Conservation (phyloP, 53 echinoderm and acorn worm genomes). For the Actinopyga echinites region DNA sequence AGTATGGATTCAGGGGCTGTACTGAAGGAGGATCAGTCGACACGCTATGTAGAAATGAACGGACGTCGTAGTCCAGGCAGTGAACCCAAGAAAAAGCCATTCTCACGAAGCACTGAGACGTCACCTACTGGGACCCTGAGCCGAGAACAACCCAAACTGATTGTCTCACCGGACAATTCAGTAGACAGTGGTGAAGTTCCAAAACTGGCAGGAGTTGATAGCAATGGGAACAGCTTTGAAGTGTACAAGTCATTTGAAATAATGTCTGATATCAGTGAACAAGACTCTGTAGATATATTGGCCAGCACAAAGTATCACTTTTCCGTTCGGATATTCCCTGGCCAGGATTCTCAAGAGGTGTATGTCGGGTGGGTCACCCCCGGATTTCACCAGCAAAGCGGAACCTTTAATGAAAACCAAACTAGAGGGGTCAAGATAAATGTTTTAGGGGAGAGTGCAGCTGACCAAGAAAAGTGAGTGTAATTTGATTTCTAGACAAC, state of each 20-base stretch:
- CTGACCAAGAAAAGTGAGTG: conserved; percentile 92
- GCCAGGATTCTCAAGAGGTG: conserved; percentile 86
- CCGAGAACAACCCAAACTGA: conserved; percentile 64
- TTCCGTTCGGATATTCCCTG: conserved; percentile 83
- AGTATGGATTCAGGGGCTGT: conserved; percentile 83
- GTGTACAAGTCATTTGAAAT: conserved; percentile 86
- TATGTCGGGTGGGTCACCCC: conserved; percentile 96
- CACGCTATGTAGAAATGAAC: conserved; percentile 51
- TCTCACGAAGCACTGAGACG: conserved; percentile 72
- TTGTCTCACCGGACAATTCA: conserved; percentile 61
- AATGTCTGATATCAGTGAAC: conserved; percentile 95
- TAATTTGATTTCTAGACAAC: too few relatives aligned
- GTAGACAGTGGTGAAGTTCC: conserved; percentile 64
- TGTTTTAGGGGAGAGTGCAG: conserved; percentile 78
- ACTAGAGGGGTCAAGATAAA: conserved; percentile 87
- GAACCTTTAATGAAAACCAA: conserved; percentile 69
- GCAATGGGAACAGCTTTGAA: conserved; percentile 93
- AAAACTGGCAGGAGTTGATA: conserved; percentile 67
- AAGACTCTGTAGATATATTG: conserved; percentile 82
- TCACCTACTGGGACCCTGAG: conserved; percentile 74
- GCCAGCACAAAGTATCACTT: conserved; percentile 73
- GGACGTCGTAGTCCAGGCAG: conserved; percentile 74
- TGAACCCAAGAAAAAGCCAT: conserved; percentile 59
- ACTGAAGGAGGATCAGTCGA: conserved; percentile 39
- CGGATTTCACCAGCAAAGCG: conserved; percentile 76